phyloP scores from a whole-genome alignment of 1,140 invertebrate species.

The Drosophila ananassae region DNA sequence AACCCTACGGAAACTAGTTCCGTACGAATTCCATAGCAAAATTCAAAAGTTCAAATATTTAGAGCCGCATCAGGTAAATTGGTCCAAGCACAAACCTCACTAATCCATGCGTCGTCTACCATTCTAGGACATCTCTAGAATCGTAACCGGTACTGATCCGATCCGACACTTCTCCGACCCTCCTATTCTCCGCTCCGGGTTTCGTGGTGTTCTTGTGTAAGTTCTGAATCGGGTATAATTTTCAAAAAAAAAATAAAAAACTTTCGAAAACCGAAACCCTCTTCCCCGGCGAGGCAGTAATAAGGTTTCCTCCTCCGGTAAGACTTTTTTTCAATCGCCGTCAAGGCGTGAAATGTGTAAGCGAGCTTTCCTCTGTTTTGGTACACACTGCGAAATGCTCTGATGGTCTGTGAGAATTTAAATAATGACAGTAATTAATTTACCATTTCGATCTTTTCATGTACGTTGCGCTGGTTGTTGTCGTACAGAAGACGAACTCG shows the following conservation, averaged over 20 bases:
- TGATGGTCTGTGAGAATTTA: slow-evolving; percentile 38
- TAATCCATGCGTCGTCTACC: slow-evolving; percentile 76
- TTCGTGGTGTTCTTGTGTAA: slow-evolving; percentile 52
- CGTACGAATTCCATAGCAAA: slow-evolving; percentile 34
- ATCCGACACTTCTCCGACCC: slow-evolving; percentile 21
- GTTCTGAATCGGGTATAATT: slow-evolving; percentile 45
- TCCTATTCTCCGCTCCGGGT: slow-evolving; percentile 37
- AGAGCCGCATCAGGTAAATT: slow-evolving; percentile 67
- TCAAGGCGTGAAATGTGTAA: slow-evolving; percentile 6
- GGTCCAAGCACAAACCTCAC: slow-evolving; percentile 67
- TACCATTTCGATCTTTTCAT: slow-evolving; percentile 68
- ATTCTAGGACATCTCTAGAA: slow-evolving; percentile 78
- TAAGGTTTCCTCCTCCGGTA: slow-evolving; percentile 38
- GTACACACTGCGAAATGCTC: slow-evolving; percentile 50
- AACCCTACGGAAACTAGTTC: slow-evolving; percentile 45
- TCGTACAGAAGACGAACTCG: slow-evolving; percentile 34
- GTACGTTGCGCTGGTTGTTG: slow-evolving; percentile 55
- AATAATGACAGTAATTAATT: slow-evolving; percentile 59
- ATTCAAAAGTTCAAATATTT: slow-evolving; percentile 16
- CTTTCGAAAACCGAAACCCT: slow-evolving; percentile 6
- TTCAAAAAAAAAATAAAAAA: neutral
- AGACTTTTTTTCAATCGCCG: slow-evolving; percentile 17
- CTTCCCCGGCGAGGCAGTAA: neutral
- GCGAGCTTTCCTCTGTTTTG: slow-evolving; percentile 44
- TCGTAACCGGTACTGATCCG: slow-evolving; percentile 53